Evolutionary conservation across 2,888 invertebrate species (phyloP), one percentile per base, ranked within the genome.

Genomic region (Pasiphila rectangulata): DNA sequence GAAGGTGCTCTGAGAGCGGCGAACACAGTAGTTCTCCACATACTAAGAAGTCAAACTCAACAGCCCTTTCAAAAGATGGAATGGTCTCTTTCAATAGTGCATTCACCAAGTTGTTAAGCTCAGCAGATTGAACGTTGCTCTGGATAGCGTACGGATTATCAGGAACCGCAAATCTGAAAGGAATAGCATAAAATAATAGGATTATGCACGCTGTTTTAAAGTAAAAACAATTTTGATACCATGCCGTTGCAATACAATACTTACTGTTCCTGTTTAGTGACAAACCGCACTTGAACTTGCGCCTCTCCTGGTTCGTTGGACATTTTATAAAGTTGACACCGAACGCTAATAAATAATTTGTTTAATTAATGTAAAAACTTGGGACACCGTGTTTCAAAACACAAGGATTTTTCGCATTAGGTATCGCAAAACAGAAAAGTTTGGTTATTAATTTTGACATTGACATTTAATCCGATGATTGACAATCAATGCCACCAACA

Each of bases 31-130:
- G 91, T 77, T 97, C 96, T n/a, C 94, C 95, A 57, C 92, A 91
- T 40, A 96, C 92, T 40, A 98, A 82, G 73, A 98, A 98, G 81
- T 98, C 98, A 86, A 98, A 98, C 53, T 95, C 93, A 23, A 93
- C 81, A 0, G 86, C 64, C 59, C 86, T 85, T 37, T 71, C 70
- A 21, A 72, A 34, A 1, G 75, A 61, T n/a, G 67, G 50, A 37
- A 72, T 69, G 17, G 72, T 83, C 69, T 92, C 94, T 78, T 90
- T 91, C 23, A 97, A 74, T 48, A 97, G 74, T 48, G 94, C 93
- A 82, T 96, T 96, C 1, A 98, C 84, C 40, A 98, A 87, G 16
- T 91, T 92, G 73, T 95, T 96, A 6, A 98, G 85, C 47, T 95
- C 94, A 13, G 89, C 81, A 6, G 91, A 76, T 35, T 93, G 90